A percentile compares a stretch with the other conserved stretches of the same genome.
Conservation (phyloP, 2,888 invertebrate genomes). For the Orchestes rusci region DNA sequence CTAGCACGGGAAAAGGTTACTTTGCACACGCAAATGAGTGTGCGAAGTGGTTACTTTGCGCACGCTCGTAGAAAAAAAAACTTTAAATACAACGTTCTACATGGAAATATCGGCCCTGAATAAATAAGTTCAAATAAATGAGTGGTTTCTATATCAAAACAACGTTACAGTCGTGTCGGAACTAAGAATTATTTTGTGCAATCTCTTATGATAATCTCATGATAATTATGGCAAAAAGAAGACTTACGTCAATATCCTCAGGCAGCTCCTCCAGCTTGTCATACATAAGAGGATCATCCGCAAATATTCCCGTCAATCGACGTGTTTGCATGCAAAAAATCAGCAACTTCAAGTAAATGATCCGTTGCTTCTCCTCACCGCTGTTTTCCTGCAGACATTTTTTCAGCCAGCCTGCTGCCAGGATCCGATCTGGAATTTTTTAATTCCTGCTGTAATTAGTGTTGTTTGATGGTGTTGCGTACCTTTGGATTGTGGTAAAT, state of each 20-base stretch:
- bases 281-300: constrained; percentile 37
- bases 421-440: constrained; percentile 40
- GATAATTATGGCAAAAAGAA: neutral
- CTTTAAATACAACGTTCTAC: too few species aligned
- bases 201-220: neutral
- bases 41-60: too few species aligned
- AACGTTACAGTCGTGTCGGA: neutral
- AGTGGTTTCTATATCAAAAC: too few species aligned
- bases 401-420: constrained; percentile 45
- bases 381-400: constrained; percentile 37
- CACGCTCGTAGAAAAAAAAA: too few species aligned
- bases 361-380: constrained; percentile 35
- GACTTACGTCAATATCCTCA: constrained; percentile 32
- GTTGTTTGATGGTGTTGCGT: too few species aligned
- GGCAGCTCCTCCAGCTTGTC: constrained; percentile 37
- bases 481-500: constrained; percentile 42
- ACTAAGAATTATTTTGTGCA: neutral
- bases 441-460: too few species aligned
- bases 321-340: constrained; percentile 43
- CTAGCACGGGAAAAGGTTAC: too few species aligned
- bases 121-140: too few species aligned
- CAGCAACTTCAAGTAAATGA: constrained; percentile 44
- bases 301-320: constrained; percentile 42
- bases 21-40: too few species aligned
- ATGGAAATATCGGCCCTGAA: too few species aligned